Percentiles rank a stretch among this genome's conserved stretches.
phyloP scores from a whole-genome alignment of 1,140 invertebrate genomes.

The Sinella curviseta region DNA sequence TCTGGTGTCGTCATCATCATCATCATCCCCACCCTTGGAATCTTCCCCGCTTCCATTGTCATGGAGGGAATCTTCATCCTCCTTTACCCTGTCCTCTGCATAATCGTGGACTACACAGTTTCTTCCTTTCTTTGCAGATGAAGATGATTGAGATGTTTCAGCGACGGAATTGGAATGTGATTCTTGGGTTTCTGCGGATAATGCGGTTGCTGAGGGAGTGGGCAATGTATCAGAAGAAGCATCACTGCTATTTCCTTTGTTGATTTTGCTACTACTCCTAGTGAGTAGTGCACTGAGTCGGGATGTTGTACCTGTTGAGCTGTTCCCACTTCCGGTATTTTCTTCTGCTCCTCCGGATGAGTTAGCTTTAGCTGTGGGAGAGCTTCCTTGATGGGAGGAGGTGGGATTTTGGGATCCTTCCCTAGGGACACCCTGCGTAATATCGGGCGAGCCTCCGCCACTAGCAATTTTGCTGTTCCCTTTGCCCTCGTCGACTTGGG shows the following conservation, averaged over 20 bases:
- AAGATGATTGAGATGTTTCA: not conserved
- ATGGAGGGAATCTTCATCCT: too few species aligned
- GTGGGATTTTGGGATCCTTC: not conserved
- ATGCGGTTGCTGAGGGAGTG: not conserved
- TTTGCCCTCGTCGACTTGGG: not conserved
- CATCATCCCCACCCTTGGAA: not conserved
- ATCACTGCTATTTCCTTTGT: not conserved
- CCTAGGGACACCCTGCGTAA: not conserved
- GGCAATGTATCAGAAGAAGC: not conserved
- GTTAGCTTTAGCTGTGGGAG: not conserved
- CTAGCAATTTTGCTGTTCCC: not conserved
- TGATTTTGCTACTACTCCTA: not conserved
- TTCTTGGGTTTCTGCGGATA: not conserved
- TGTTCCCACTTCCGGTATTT: too few species aligned
- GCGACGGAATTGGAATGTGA: not conserved
- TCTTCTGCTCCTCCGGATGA: not conserved
- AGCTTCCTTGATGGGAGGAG: not conserved
- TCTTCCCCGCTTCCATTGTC: not conserved
- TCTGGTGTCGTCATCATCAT: not conserved
- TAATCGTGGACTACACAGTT: not conserved
- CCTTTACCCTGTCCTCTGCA: too few species aligned
- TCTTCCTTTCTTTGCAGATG: not conserved
- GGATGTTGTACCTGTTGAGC: not conserved
- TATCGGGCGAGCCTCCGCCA: constrained; percentile 10
- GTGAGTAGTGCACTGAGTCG: not conserved